Evolutionary conservation across 2,797 vertebrate genomes (phyloP), one percentile per base, ranked within the genome.

Genomic region (Neosilurus mollespiculum): DNA sequence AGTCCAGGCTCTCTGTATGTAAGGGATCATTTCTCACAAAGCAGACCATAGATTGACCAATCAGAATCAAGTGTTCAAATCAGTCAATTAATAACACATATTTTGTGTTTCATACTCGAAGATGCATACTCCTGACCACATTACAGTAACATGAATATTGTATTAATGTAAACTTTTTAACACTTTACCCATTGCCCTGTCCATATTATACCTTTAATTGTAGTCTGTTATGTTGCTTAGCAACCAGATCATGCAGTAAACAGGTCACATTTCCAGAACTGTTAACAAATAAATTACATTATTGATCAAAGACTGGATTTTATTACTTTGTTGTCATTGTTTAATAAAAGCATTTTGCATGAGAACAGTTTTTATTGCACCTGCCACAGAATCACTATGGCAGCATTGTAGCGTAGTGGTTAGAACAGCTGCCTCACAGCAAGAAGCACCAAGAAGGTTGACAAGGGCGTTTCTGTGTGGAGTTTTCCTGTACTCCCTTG

Each of bases 141-240:
- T 51, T 59, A 26, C 20, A 51, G 51, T 65, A 65, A 49, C 37
- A 18, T 37, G n/a, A n/a, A 61, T 22, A 34, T 24, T 77, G 71
- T 59, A 77, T 77, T 61, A 22, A 59, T n/a, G 56, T 61, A 18
- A 59, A 30, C 6, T 34, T 61, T 59, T 59, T 22, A 77, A 61
- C 56, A n/a, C 30, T 77, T 14, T n/a, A 61, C 43, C 34, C 75
- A n/a, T n/a, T 61, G 58, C 15, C 43, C 34, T 61, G 30, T 61
- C 8, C 30, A 77, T n/a, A 77, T 77, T 62, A 77, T 61, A 49
- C 34, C 11, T 9, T 9, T 24, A 65, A 26, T 11, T 14, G 15
- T 64, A 51, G 22, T 43, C 24, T 65, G 14, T 15, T 78, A 66
- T 66, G 78, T 66, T 66, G 62, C 37, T 67, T 54, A 67, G 64